Evolutionary conservation across 1,140 invertebrate genomes (phyloP).

Genomic region (Macrobrachium rosenbergii): DNA sequence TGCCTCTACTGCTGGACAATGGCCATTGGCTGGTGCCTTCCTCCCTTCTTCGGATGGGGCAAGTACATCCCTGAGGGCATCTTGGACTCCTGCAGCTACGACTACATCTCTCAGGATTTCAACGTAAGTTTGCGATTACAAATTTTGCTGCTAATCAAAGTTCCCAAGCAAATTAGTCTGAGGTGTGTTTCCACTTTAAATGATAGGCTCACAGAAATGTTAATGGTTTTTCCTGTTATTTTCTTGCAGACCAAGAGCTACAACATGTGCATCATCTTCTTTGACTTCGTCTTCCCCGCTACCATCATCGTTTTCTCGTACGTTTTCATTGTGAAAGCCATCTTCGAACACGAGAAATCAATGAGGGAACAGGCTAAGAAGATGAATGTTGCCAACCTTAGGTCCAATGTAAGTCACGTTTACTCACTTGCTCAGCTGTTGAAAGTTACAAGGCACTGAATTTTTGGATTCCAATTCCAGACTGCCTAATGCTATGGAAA

Average conservation of each 20-base stretch:
- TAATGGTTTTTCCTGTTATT: neutral
- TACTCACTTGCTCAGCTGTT: neutral
- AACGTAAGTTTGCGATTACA: constrained; percentile 35
- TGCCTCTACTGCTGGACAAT: constrained; percentile 68
- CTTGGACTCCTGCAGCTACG: constrained; percentile 67
- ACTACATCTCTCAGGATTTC: constrained; percentile 66
- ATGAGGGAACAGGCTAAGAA: constrained; percentile 71
- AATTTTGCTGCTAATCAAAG: too few species aligned
- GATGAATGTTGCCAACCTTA: constrained; percentile 70
- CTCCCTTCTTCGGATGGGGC: constrained; percentile 68
- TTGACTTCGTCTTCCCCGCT: constrained; percentile 67
- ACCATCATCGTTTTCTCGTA: constrained; percentile 70
- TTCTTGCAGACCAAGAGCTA: constrained; percentile 38
- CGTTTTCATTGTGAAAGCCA: constrained; percentile 71
- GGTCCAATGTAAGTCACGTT: constrained; percentile 66
- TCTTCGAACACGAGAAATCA: constrained; percentile 72
- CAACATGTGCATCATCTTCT: constrained; percentile 61
- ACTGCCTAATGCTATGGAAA: neutral
- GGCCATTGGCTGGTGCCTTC: constrained; percentile 66
- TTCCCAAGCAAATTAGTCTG: neutral
- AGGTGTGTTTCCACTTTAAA: neutral
- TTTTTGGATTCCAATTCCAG: too few species aligned
- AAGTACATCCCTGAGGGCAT: constrained; percentile 68
- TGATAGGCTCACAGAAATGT: too few species aligned
- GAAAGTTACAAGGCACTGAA: neutral